Evolutionary conservation across 1,140 invertebrate genomes (phyloP).

Genomic region (Scylla paramamosain): DNA sequence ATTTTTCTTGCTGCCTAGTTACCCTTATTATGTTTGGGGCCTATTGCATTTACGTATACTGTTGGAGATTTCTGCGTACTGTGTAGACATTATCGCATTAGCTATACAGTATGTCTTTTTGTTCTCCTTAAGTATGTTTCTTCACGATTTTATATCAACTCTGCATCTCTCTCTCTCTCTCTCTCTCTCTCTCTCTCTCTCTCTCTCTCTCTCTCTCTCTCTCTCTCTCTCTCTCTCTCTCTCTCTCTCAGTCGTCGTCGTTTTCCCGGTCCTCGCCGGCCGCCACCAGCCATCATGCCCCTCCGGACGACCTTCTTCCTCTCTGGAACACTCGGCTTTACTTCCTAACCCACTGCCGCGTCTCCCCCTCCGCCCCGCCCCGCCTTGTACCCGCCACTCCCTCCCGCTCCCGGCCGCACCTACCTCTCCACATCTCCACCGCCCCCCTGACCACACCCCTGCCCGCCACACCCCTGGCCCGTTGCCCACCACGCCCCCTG

Average conservation of each 20-base stretch:
- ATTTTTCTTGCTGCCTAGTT: background rate
- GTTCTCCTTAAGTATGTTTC: background rate
- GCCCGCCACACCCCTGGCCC: slow-evolving; percentile 45
- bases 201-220: slow-evolving; percentile 52
- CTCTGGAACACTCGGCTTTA: slow-evolving; percentile 20
- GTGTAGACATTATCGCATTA: background rate
- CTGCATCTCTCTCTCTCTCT: background rate
- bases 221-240: slow-evolving; percentile 42
- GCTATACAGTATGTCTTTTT: background rate
- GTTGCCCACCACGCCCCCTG: slow-evolving; percentile 34
- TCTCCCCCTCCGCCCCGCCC: background rate
- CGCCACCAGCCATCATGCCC: background rate
- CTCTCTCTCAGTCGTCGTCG: slow-evolving; percentile 17
- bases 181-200: slow-evolving; percentile 43
- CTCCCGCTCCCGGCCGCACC: slow-evolving; percentile 27
- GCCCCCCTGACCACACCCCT: too few relatives aligned
- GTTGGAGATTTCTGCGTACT: background rate
- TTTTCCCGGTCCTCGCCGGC: background rate
- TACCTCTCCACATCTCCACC: background rate
- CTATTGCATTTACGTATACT: background rate
- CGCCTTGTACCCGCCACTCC: background rate
- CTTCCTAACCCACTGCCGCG: slow-evolving; percentile 9
- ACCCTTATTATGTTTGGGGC: background rate
- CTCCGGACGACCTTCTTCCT: background rate
- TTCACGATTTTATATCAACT: too few relatives aligned